phyloP scores from a whole-genome alignment of 2,113 vertebrate genomes.

The Protomyctophum bolini region DNA sequence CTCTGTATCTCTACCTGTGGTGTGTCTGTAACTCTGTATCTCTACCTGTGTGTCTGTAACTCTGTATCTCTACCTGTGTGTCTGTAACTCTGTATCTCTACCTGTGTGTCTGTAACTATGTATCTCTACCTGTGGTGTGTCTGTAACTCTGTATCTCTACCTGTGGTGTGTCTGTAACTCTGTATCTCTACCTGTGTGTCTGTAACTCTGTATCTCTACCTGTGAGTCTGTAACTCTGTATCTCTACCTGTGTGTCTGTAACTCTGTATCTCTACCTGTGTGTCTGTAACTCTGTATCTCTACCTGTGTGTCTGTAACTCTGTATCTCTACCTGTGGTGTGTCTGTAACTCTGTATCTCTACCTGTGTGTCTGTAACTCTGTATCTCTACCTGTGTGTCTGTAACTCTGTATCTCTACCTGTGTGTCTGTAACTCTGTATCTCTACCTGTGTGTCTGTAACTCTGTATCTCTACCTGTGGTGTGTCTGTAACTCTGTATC shows the following conservation, averaged over 20 bases:
- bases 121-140: constrained; percentile 82
- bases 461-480: constrained; percentile 78
- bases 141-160: constrained; percentile 70
- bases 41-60: constrained; percentile 86
- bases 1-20: constrained; percentile 78
- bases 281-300: too few species aligned
- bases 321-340: constrained; percentile 81
- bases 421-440: too few species aligned
- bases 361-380: too few species aligned
- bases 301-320: too few species aligned
- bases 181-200: constrained; percentile 79
- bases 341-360: too few species aligned
- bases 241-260: constrained; percentile 83
- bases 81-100: constrained; percentile 55
- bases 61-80: constrained; percentile 78
- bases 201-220: constrained; percentile 76
- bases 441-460: constrained; percentile 85
- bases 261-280: constrained; percentile 78
- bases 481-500: too few species aligned
- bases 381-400: constrained; percentile 80
- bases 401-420: constrained; percentile 77
- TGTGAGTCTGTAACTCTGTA: too few species aligned
- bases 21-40: too few species aligned
- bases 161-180: too few species aligned
- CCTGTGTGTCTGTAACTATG: too few species aligned